phyloP scores from a whole-genome alignment of 2,113 vertebrate species.

The Colius striatus region DNA sequence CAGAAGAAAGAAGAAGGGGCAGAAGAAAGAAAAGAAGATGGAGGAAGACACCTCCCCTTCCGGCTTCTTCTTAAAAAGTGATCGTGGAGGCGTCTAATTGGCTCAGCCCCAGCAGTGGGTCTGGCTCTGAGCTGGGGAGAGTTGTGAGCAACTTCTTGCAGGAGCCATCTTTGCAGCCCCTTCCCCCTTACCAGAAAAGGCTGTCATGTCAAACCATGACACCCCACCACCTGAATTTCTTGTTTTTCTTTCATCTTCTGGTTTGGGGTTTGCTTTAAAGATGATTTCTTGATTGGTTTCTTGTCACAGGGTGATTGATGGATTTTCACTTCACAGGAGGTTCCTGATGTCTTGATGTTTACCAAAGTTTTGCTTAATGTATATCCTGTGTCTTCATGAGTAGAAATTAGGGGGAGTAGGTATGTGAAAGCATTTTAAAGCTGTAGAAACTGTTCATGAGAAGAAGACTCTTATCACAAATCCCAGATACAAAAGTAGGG shows the following conservation, averaged over 20 bases:
- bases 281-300: not conserved
- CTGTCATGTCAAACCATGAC: too few relatives aligned
- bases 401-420: not conserved
- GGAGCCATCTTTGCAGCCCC: too few relatives aligned
- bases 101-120: too few relatives aligned
- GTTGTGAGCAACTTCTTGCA: too few relatives aligned
- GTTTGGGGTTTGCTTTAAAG: not conserved
- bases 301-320: too few relatives aligned
- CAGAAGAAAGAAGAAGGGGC: too few relatives aligned
- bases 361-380: not conserved
- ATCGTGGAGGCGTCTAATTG: too few relatives aligned
- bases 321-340: not conserved
- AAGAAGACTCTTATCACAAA: not conserved
- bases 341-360: not conserved
- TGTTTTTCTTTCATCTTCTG: not conserved
- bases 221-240: not conserved
- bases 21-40: too few relatives aligned
- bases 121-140: too few relatives aligned
- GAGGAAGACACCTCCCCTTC: too few relatives aligned
- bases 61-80: too few relatives aligned
- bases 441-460: not conserved
- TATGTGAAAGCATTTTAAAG: not conserved
- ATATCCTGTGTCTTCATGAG: not conserved
- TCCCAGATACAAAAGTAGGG: not conserved
- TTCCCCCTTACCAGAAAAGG: too few relatives aligned